These are phyloP conservation scores for Helleia helle DNA, from an alignment of 2,888 invertebrate genomes.

Conservation along the genomic window DNA sequence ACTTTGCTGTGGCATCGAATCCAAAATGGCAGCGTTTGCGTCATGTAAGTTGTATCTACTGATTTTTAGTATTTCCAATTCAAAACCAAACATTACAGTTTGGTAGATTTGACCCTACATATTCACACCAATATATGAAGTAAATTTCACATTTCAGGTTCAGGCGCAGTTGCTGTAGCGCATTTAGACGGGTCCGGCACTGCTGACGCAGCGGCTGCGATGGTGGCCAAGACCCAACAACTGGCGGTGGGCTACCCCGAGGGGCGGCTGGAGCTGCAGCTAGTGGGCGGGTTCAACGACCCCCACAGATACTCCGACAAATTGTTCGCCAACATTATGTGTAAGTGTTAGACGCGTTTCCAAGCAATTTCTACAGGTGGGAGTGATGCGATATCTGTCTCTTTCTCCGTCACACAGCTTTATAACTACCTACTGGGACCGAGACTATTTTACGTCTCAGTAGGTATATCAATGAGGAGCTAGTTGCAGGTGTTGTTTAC, in stretches of 20 bases:
- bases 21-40: no score
- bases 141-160: constrained; percentile 73
- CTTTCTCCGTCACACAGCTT: no score
- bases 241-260: constrained; percentile 89
- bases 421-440: no score
- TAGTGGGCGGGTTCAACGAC: constrained; percentile 94
- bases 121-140: neutral
- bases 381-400: no score
- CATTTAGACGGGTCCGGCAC: constrained; percentile 90
- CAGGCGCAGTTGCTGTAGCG: constrained; percentile 89
- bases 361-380: constrained; percentile 8
- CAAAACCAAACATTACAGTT: no score
- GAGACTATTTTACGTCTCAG: no score
- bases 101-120: neutral
- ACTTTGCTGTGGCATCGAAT: no score
- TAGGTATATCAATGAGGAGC: no score
- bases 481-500: no score
- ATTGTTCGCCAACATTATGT: constrained; percentile 90
- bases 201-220: constrained; percentile 86
- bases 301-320: constrained; percentile 90
- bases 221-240: constrained; percentile 90
- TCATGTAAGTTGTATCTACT: no score
- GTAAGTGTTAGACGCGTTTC: constrained; percentile 51
- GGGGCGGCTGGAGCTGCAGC: constrained; percentile 90
- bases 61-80: no score